These are phyloP conservation scores for Drosophila quadrilineata DNA, from an alignment of 1,140 invertebrate species.

Conservation along the genomic window DNA sequence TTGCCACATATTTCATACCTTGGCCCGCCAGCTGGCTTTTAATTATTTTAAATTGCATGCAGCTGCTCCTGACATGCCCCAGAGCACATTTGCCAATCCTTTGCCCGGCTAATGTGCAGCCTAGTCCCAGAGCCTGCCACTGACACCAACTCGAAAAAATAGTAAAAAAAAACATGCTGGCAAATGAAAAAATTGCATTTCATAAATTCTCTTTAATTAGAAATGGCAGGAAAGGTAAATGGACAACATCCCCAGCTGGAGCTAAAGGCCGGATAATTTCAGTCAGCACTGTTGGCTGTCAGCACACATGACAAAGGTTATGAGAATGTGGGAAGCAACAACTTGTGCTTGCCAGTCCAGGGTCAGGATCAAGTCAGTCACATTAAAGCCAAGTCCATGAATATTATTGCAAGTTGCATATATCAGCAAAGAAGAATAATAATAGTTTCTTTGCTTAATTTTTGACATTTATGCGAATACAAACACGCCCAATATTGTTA, in stretches of 20 bases:
- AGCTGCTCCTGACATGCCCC: slow-evolving; percentile 61
- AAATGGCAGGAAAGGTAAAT: not conserved
- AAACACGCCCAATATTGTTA: slow-evolving; percentile 1
- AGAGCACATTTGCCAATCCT: slow-evolving; percentile 24
- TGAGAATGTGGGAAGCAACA: not conserved
- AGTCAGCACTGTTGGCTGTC: slow-evolving; percentile 6
- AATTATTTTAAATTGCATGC: slow-evolving; percentile 72
- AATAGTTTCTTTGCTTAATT: slow-evolving; percentile 46
- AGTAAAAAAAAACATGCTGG: no score
- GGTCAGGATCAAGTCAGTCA: not conserved
- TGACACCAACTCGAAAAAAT: slow-evolving; percentile 40
- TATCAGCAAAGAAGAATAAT: slow-evolving; percentile 59
- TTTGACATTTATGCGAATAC: slow-evolving; percentile 30
- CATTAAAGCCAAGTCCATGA: not conserved
- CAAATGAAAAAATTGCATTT: slow-evolving; percentile 26
- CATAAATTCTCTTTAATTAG: slow-evolving; percentile 60
- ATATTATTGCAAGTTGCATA: not conserved
- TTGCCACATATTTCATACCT: slow-evolving; percentile 52
- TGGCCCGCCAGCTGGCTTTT: slow-evolving; percentile 41
- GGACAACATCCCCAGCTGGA: no score
- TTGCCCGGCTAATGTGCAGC: slow-evolving; percentile 41
- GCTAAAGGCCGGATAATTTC: not conserved
- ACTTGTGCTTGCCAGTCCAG: not conserved
- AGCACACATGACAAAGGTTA: slow-evolving; percentile 12
- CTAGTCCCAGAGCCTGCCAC: slow-evolving; percentile 2